Base-by-base conservation (phyloP, 2,888 invertebrate genomes). In the Gastracanthus pulcherrimus region DNA sequence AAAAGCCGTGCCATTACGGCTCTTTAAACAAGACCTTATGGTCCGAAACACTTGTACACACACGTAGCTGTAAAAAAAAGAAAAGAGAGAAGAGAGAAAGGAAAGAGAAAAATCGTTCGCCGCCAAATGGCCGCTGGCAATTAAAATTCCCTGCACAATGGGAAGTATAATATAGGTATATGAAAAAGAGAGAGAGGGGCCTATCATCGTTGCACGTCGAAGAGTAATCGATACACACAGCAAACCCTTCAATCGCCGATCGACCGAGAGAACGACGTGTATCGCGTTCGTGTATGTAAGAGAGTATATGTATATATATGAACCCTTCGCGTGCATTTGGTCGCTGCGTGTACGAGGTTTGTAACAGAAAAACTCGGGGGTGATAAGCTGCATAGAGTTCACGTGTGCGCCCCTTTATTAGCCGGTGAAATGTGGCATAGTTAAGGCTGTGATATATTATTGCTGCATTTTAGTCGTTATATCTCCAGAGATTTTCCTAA, bases 21-120 rank as follows among this genome's bases (percentile, higher is more conserved):
- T 74, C 75, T 75, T 72, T 76, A 76, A 67, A 67, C 67, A 72
- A 34, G 71, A 76, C 76, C 76, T 71, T 81, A 76, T 71, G 71
- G 70, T n/a, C 41, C 38, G 26, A 55, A 11, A 62, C 34, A 62
- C 62, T 62, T 26, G 26, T 38, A n/a, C 36, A 72, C 64, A 72
- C 71, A n/a, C 31, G 31, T 19, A 19, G 0, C 11, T 1, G 5
- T 7, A 11, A n/a, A 38, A 2, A 34, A n/a, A 13, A 23, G 4
- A n/a, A 38, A 2, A 34, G n/a, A 13, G 26, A n/a, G 31, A n/a
- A 6, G 62, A 55, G 41, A 41, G 5, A 67, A 19, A 58, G 19
- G n/a, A 60, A 38, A 31, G 38, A 51, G 67, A 80, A 70, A 80
- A 51, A 79, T 58, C 34, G 48, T 60, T 36, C 36, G 48, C 60